A percentile compares a stretch with the other conserved stretches of the same genome.
Evolutionary conservation across 2,888 invertebrate genomes (phyloP).

Genomic region (Noctua pronuba): DNA sequence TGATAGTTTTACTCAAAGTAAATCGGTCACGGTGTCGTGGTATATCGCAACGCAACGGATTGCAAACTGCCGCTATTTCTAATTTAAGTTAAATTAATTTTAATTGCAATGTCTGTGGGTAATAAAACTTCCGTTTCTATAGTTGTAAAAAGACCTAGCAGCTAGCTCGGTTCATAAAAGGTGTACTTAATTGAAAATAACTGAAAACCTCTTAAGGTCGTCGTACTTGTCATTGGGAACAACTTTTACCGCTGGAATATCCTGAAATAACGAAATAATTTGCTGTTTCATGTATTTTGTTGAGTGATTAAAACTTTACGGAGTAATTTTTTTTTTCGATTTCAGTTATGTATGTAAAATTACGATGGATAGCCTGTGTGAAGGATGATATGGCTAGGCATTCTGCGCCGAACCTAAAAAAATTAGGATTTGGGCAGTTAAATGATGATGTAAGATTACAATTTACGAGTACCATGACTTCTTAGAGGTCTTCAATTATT

Average conservation of each 20-base stretch:
- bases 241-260: neutral
- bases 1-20: slow-evolving; percentile 14
- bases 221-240: neutral
- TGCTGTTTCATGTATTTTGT: neutral
- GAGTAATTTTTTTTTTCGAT: neutral
- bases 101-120: slow-evolving; percentile 49
- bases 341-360: neutral
- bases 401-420: no score
- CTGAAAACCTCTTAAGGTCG: slow-evolving; percentile 2
- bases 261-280: neutral
- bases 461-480: no score
- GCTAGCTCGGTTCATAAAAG: neutral
- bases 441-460: no score
- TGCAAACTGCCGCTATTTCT: slow-evolving; percentile 50
- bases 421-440: no score
- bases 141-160: slow-evolving; percentile 15
- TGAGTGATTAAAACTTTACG: neutral
- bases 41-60: slow-evolving; percentile 46
- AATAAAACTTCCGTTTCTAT: slow-evolving; percentile 44
- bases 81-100: slow-evolving; percentile 48
- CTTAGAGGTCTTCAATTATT: neutral
- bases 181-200: neutral
- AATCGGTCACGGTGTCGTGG: slow-evolving; percentile 35
- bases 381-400: no score
- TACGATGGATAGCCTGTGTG: no score